Conservation (phyloP, 2,113 vertebrate species). For the Sturnira hondurensis region DNA sequence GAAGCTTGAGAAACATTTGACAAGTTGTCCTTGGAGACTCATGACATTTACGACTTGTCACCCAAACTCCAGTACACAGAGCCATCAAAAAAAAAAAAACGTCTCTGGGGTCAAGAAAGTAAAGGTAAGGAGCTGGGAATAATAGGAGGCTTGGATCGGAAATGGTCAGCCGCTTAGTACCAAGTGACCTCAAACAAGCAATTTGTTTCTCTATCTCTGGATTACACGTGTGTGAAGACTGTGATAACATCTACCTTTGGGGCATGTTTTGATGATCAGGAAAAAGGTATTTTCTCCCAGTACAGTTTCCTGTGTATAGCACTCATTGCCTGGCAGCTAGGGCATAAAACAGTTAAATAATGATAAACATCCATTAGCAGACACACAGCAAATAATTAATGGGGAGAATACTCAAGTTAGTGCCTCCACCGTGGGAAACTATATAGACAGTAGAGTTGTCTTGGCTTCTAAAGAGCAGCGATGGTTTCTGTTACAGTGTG, state of each 20-base stretch:
- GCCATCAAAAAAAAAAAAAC: background rate
- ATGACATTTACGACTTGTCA: background rate
- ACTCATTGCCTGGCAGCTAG: background rate
- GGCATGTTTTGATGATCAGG: background rate
- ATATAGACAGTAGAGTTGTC: no score
- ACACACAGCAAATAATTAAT: background rate
- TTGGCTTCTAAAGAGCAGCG: no score
- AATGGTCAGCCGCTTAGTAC: background rate
- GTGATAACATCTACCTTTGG: background rate
- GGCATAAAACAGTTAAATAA: background rate
- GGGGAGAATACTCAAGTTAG: background rate
- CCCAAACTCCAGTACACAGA: background rate
- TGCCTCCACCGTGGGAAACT: background rate
- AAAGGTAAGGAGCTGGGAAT: background rate
- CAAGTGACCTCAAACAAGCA: background rate
- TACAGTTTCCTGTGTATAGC: background rate
- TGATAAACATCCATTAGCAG: background rate
- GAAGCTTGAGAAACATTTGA: background rate
- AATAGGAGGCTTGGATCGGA: background rate
- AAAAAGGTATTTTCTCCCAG: background rate
- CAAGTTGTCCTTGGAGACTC: background rate
- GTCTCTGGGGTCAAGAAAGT: background rate
- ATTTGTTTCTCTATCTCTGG: background rate
- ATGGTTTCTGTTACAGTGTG: background rate
- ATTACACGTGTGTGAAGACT: background rate